These are phyloP conservation scores for Rhinopithecus roxellana DNA, from an alignment of 2,113 vertebrate genomes.

Conservation along the genomic window DNA sequence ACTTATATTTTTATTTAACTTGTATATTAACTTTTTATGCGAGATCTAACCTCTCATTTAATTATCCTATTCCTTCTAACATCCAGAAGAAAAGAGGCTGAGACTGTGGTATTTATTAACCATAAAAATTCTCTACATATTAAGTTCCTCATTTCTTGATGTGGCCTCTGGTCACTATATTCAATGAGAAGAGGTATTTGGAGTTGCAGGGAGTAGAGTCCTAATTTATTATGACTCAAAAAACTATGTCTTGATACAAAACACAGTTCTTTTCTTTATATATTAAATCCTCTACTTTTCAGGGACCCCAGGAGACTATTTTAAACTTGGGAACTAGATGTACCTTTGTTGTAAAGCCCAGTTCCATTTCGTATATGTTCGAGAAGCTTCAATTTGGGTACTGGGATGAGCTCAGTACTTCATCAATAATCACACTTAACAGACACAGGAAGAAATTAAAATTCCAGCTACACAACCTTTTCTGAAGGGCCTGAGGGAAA, in stretches of 20 bases:
- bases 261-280: neutral
- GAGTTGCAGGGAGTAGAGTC: neutral
- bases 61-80: constrained; percentile 61
- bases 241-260: constrained; percentile 4
- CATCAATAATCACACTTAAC: neutral
- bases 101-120: constrained; percentile 65
- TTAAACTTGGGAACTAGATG: constrained; percentile 30
- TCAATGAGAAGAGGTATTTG: neutral
- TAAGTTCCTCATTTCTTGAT: constrained; percentile 27
- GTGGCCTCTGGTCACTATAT: constrained; percentile 24
- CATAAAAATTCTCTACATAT: constrained; percentile 64
- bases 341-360: constrained; percentile 2
- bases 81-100: constrained; percentile 61
- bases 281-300: neutral
- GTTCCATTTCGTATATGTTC: neutral
- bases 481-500: neutral
- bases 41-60: constrained; percentile 58
- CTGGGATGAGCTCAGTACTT: neutral
- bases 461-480: neutral
- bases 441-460: neutral
- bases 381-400: neutral
- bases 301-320: constrained; percentile 8
- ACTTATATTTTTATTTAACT: constrained; percentile 55
- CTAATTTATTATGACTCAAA: constrained; percentile 42
- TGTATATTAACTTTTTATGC: constrained; percentile 71